Percentiles rank a stretch among this genome's conserved stretches.
phyloP scores from a whole-genome alignment of 2,888 invertebrate species.

The Brachypterus glaber region DNA sequence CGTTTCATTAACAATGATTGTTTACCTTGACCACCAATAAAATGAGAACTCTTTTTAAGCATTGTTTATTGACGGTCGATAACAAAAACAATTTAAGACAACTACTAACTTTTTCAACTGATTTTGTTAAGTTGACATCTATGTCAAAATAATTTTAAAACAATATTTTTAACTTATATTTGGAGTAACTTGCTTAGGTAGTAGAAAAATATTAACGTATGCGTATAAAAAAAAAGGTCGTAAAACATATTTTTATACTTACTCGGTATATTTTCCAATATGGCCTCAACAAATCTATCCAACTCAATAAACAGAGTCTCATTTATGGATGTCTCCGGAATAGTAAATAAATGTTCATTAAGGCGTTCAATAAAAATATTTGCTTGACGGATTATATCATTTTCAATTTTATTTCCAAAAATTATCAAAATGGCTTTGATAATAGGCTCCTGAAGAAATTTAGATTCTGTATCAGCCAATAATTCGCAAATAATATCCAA shows the following conservation, averaged over 20 bases:
- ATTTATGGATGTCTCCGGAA: conserved; percentile 23
- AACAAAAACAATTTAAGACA: too few relatives aligned
- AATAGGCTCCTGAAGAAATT: conserved; percentile 43
- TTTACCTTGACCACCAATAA: too few relatives aligned
- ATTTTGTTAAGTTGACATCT: too few relatives aligned
- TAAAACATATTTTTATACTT: conserved; percentile 3
- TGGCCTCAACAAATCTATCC: conserved; percentile 28
- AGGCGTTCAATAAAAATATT: conserved; percentile 27
- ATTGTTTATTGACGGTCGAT: too few relatives aligned
- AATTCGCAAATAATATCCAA: conserved; percentile 44
- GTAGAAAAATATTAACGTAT: too few relatives aligned
- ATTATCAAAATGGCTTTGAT: conserved; percentile 41
- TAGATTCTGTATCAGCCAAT: conserved; percentile 40
- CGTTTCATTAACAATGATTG: too few relatives aligned
- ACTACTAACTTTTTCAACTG: too few relatives aligned
- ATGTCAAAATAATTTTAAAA: too few relatives aligned
- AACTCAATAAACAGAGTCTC: conserved; percentile 31
- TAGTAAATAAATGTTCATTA: conserved; percentile 24
- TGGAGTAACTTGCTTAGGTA: conserved; percentile 5
- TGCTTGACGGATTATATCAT: conserved; percentile 22
- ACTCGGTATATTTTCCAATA: conserved; percentile 32
- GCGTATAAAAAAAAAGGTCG: background rate
- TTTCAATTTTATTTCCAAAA: conserved; percentile 40
- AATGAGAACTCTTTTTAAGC: too few relatives aligned
- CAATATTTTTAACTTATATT: too few relatives aligned